These are phyloP conservation scores for Marmota monax DNA, from an alignment of 2,113 vertebrate species.

Conservation along the genomic window DNA sequence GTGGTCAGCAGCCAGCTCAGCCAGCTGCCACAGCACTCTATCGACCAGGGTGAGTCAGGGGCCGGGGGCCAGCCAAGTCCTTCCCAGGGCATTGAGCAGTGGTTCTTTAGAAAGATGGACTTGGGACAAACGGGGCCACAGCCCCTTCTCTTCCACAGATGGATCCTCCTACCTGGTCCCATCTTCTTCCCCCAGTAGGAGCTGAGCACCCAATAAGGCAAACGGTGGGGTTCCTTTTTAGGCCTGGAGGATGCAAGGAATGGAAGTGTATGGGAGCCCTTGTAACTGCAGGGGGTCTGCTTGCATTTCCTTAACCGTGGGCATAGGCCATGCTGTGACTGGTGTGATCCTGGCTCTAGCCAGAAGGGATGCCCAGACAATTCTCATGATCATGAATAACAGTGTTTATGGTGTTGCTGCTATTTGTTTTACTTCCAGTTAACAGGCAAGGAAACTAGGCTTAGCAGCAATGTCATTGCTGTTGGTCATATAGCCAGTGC, in stretches of 20 bases:
- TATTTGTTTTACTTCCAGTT: neutral
- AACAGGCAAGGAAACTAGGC: neutral
- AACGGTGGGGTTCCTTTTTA: neutral
- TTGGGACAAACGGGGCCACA: neutral
- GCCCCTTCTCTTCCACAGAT: neutral
- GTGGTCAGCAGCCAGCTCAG: conserved; percentile 99
- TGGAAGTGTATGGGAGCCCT: neutral
- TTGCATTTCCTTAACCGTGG: neutral
- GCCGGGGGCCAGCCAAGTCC: neutral
- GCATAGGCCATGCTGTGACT: neutral
- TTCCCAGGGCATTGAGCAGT: fast-evolving
- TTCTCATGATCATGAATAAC: too few species aligned
- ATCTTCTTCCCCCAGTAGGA: neutral
- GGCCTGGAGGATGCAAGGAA: neutral
- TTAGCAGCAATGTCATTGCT: neutral
- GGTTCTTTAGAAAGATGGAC: neutral
- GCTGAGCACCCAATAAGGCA: neutral
- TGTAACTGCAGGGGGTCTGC: neutral
- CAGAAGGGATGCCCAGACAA: fast-evolving
- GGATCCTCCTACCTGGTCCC: neutral
- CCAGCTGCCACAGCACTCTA: conserved; percentile 98
- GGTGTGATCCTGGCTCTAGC: neutral
- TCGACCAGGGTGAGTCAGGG: conserved; percentile 95
- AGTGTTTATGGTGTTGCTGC: neutral
- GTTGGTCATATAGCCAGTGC: neutral